These are phyloP conservation scores for Drosophila prosaltans DNA, from an alignment of 1,140 invertebrate species.

Conservation along the genomic window DNA sequence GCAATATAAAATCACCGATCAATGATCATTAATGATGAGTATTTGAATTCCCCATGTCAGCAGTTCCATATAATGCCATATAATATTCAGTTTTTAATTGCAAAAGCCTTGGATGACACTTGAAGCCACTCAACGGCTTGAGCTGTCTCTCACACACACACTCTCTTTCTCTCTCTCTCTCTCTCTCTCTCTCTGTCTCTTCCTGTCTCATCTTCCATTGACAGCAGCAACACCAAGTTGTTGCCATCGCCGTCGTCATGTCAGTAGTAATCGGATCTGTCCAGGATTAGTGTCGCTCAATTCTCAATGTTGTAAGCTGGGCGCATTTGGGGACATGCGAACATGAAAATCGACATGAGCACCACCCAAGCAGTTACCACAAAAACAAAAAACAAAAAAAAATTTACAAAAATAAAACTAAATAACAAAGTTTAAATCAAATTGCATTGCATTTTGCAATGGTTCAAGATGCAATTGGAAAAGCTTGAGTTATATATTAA, in stretches of 20 bases:
- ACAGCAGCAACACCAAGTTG: conserved; percentile 5
- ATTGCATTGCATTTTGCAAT: too few relatives aligned
- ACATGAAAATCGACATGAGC: conserved; percentile 7
- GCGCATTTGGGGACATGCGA: conserved; percentile 42
- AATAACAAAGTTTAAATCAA: neutral
- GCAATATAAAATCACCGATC: neutral
- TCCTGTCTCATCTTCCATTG: neutral
- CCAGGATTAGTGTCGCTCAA: conserved; percentile 59
- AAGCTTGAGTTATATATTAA: too few relatives aligned
- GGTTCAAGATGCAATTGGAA: too few relatives aligned
- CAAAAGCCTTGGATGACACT: conserved; percentile 31
- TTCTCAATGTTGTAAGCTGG: conserved; percentile 52
- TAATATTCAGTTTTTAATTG: conserved; percentile 9
- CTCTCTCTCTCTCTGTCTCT: too few relatives aligned
- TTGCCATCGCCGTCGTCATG: conserved; percentile 18
- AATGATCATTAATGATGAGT: neutral
- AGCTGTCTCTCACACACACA: neutral
- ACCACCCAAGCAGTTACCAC: conserved; percentile 7
- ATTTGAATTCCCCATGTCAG: neutral
- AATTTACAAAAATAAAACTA: neutral
- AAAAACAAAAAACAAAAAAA: neutral
- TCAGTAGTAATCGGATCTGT: conserved; percentile 61
- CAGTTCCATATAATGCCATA: neutral
- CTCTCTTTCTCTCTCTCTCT: too few relatives aligned
- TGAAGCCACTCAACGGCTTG: conserved; percentile 30